phyloP scores from a whole-genome alignment of 2,113 vertebrate species.

The Myrmecophaga tridactyla region DNA sequence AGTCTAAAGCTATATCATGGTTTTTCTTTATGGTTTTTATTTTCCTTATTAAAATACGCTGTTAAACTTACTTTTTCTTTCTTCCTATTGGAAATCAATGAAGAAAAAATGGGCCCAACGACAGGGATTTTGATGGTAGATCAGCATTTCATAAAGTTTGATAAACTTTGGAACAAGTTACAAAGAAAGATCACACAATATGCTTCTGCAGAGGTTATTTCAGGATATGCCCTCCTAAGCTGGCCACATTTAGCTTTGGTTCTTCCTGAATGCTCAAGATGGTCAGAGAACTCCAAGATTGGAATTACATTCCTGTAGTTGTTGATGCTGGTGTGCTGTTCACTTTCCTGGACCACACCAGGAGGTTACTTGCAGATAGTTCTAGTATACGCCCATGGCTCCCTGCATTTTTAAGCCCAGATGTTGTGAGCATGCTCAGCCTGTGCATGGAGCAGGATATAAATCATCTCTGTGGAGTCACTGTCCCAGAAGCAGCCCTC shows the following conservation, averaged over 20 bases:
- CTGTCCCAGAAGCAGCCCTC: background rate
- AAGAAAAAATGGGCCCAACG: background rate
- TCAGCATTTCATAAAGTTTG: background rate
- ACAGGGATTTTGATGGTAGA: background rate
- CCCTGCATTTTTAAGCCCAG: background rate
- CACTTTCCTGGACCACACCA: background rate
- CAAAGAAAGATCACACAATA: background rate
- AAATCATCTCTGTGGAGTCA: background rate
- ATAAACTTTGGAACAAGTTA: slow-evolving; percentile 26
- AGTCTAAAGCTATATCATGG: background rate
- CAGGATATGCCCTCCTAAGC: background rate
- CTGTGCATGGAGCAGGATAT: background rate
- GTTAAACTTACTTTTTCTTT: background rate
- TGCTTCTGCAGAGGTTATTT: background rate
- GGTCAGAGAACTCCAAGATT: background rate
- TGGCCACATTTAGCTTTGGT: background rate
- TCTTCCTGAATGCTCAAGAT: background rate
- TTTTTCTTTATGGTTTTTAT: background rate
- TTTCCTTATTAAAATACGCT: background rate
- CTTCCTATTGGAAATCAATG: background rate
- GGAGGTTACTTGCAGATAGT: background rate
- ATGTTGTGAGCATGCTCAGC: background rate
- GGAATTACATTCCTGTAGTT: background rate
- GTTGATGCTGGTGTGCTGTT: background rate
- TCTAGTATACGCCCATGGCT: background rate